phyloP scores from a whole-genome alignment of 2,113 vertebrate genomes.

The Rhinoptilus africanus region DNA sequence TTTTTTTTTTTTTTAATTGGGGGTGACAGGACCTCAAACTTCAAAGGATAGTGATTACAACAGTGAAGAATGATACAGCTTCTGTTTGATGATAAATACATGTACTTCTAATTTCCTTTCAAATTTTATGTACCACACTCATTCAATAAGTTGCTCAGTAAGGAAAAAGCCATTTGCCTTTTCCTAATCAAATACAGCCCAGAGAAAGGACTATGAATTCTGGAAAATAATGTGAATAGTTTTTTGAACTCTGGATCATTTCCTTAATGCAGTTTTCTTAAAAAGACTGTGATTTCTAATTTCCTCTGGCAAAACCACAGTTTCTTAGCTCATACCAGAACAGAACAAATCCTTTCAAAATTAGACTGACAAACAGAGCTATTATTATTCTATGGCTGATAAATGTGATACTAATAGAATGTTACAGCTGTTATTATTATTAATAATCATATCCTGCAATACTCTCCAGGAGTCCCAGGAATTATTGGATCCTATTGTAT shows the following conservation, averaged over 20 bases:
- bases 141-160: neutral
- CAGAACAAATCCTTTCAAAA: constrained; percentile 31
- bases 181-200: neutral
- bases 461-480: neutral
- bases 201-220: neutral
- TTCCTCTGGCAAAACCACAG: neutral
- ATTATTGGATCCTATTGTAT: neutral
- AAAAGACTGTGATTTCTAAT: constrained; percentile 9
- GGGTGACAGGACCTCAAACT: neutral
- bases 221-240: neutral
- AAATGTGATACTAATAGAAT: neutral
- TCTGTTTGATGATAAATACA: neutral
- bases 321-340: neutral
- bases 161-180: neutral
- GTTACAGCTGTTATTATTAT: neutral
- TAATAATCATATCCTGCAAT: neutral
- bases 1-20: neutral
- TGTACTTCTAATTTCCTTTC: neutral
- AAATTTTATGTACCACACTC: neutral
- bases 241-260: neutral
- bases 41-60: neutral
- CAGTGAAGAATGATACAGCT: neutral
- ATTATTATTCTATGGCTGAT: neutral
- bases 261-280: neutral
- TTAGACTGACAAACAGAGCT: neutral